phyloP scores from a whole-genome alignment of 1,140 invertebrate species.

The Bombus soroeensis region DNA sequence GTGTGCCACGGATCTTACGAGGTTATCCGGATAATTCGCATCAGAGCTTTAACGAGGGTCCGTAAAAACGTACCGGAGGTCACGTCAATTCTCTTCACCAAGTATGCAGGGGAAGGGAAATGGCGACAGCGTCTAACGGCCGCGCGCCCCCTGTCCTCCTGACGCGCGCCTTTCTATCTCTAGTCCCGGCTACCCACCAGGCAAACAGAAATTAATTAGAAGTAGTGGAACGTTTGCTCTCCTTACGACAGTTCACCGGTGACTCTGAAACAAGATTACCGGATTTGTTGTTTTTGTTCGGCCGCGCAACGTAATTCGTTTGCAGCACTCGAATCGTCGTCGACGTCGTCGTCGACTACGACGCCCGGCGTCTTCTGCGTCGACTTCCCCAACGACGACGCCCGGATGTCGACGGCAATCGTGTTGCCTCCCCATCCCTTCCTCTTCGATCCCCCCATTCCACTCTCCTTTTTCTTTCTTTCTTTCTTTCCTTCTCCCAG shows the following conservation, averaged over 20 bases:
- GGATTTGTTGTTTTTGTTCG: conserved; percentile 72
- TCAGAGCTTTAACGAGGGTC: conserved; percentile 63
- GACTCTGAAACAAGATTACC: conserved; percentile 71
- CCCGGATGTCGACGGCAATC: conserved; percentile 66
- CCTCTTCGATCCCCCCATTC: neutral
- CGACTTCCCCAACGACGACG: conserved; percentile 57
- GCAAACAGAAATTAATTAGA: conserved; percentile 77
- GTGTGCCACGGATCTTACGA: conserved; percentile 39
- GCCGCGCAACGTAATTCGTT: conserved; percentile 69
- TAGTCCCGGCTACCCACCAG: conserved; percentile 34
- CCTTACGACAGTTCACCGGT: conserved; percentile 62
- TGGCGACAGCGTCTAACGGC: neutral
- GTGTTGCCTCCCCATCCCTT: neutral
- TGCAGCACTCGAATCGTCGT: conserved; percentile 69
- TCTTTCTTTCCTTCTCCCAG: neutral
- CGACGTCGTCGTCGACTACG: conserved; percentile 14
- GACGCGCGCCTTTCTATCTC: neutral
- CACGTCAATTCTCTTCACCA: conserved; percentile 52
- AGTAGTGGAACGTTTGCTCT: conserved; percentile 66
- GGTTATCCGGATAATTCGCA: conserved; percentile 57
- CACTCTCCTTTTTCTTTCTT: neutral
- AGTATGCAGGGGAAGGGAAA: neutral
- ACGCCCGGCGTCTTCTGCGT: conserved; percentile 14
- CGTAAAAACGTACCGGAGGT: conserved; percentile 57
- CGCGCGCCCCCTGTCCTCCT: neutral